Evolutionary conservation across 2,113 vertebrate species (phyloP), one percentile per base, ranked within the genome.

Genomic region (Scolopax mira): DNA sequence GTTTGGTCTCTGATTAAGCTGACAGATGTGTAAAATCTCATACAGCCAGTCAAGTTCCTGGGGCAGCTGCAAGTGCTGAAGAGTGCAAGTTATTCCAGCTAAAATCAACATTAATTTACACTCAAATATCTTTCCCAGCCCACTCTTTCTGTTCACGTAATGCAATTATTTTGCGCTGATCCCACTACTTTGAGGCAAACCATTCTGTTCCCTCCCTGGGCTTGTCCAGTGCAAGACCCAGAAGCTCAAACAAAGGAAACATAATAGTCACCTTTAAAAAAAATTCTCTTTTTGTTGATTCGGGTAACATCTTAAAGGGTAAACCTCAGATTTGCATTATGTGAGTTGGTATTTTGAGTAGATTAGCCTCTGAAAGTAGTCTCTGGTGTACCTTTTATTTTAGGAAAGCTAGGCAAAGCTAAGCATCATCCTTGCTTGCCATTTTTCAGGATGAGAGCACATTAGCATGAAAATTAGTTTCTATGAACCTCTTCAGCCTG

Each of bases 71-170:
- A 57, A 85, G 49, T 78, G 62, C 28, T 93, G 82, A 92, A 88
- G 73, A 91, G 69, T 61, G 35, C 67, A 81, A 81, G n/a, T 91
- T 92, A 82, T 90, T 91, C 81, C 66, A 88, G 58, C 70, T 89
- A 93, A 96, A 39, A 93, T 90, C 82, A 96, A 91, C 79, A 90
- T 88, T 71, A 93, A 93, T 91, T 95, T 94, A 73, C 85, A 78
- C 77, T 94, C 66, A 74, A 51, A 80, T 93, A 65, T 80, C 46
- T 91, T 88, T 96, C 69, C 54, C 71, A 92, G 83, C 65, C 78
- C 69, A 30, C 58, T 44, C 61, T 85, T 92, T 95, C 64, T 88
- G 24, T 57, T 95, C 55, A 72, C 0, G 0, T 70, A 79, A 75
- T 73, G 49, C 6, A 24, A 41, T 73, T 86, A 19, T 70, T 94